Percentiles rank a stretch among this genome's conserved stretches.
These are phyloP conservation scores for Mythimna loreyi DNA, from an alignment of 2,888 invertebrate genomes.

Conservation along the genomic window DNA sequence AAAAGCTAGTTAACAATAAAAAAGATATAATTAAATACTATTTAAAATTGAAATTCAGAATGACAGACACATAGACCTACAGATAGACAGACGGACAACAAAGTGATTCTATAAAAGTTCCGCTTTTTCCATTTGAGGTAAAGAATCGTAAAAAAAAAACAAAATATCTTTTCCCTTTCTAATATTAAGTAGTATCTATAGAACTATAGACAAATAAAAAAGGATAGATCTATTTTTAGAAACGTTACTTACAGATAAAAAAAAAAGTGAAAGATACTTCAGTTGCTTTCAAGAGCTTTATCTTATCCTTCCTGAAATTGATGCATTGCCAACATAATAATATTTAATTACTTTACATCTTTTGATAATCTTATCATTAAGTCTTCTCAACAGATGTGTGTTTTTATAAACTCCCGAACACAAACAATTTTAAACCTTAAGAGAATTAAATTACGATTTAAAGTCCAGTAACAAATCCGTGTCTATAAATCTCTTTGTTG, in stretches of 20 bases:
- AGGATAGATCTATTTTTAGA: background rate
- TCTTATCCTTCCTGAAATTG: slow-evolving; percentile 43
- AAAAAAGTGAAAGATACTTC: background rate
- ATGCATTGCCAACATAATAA: slow-evolving; percentile 52
- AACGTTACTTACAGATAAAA: background rate
- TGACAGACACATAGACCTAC: too few relatives aligned
- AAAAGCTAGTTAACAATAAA: too few relatives aligned
- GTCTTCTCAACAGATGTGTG: slow-evolving; percentile 55
- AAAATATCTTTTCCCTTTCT: too few relatives aligned
- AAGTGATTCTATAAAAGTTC: too few relatives aligned
- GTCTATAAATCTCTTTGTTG: background rate
- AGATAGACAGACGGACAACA: too few relatives aligned
- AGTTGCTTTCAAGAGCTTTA: slow-evolving; percentile 8
- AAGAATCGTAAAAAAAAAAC: too few relatives aligned
- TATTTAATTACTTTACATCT: slow-evolving; percentile 49
- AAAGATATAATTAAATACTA: too few relatives aligned
- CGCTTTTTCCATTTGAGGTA: too few relatives aligned
- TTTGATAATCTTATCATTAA: slow-evolving; percentile 56
- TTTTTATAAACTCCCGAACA: slow-evolving; percentile 11
- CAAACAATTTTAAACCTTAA: slow-evolving; percentile 12
- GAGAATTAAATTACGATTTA: rapidly evolving
- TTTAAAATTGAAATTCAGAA: too few relatives aligned
- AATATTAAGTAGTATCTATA: too few relatives aligned
- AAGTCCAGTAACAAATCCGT: slow-evolving; percentile 7
- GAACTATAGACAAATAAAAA: too few relatives aligned